Base-by-base conservation (phyloP, 2,888 invertebrate genomes). In the Lithodes maja region DNA sequence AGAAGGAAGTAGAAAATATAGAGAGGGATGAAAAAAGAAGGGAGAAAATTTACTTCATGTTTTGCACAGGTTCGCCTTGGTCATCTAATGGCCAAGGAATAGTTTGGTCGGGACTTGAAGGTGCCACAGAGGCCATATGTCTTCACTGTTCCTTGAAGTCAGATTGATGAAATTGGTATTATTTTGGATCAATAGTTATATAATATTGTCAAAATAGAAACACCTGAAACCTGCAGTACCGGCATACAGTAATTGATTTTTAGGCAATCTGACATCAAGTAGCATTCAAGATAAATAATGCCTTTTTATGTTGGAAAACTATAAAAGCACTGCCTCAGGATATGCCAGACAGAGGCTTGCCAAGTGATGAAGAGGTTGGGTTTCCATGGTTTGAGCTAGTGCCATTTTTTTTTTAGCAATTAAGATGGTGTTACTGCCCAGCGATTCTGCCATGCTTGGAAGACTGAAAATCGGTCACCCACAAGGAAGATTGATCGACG, bases 111-210 rank as follows among this genome's bases (percentile, higher is more conserved):
- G 78, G 78, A 53, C 69, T 88, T 78, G 54, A 74, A 69, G 84
- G 75, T 85, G 85, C 85, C 85, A 85, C 84, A 69, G 54, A 88
- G 81, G 61, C 68, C 52, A 75, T 75, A 53, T 53, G 75, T 88
- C 85, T 85, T 69, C 79, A 79, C 61, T 88, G 88, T 88, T 61
- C 84, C 88, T 88, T 88, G 88, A 81, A 85, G 50, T 88, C 87
- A 82, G 17, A 82, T 83, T 87, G 77, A 83, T 68, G 69, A 53
- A 85, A 81, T 79, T 71, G 74, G 33, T 50, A 86, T 52, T 69
- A 77, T 77, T 52, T 61, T 61, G 33, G 55, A 83, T 68, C 53
- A 78, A 80, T 74, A 61, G 77, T 80, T 49, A 80, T 15, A 68
- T n/a, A 74, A 54, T 81, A 81, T 81, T 84, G 61, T 75, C 81